Evolutionary conservation across 1,140 invertebrate genomes (phyloP).

Genomic region (Tetragnatha versicolor): DNA sequence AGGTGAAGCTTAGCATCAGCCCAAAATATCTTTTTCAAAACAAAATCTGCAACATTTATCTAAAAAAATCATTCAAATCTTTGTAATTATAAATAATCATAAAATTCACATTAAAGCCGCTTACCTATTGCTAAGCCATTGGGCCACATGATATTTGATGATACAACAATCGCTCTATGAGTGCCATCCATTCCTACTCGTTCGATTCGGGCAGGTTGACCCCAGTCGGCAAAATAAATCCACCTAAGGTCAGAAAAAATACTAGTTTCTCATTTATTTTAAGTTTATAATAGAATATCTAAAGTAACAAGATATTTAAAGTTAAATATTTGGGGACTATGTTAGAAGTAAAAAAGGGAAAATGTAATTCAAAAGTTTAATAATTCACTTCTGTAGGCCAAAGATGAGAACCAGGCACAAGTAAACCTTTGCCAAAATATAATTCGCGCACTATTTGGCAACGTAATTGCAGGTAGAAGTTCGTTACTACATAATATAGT

Average conservation of each 20-base stretch:
- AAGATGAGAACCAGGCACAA: too few species aligned
- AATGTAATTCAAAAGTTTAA: too few species aligned
- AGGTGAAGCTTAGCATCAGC: conserved; percentile 92
- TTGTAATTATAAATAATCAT: too few species aligned
- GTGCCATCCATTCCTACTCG: conserved; percentile 92
- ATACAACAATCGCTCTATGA: conserved; percentile 81
- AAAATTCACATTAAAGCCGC: too few species aligned
- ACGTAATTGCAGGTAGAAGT: too few species aligned
- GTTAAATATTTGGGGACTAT: background rate
- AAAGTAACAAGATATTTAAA: too few species aligned
- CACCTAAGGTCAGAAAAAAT: conserved; percentile 67
- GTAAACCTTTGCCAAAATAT: too few species aligned
- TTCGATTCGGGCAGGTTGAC: conserved; percentile 84
- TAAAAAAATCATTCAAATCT: background rate
- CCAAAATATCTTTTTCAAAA: conserved; percentile 88
- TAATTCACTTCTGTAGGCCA: too few species aligned
- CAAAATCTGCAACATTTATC: conserved; percentile 68
- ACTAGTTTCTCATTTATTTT: too few species aligned
- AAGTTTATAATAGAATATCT: too few species aligned
- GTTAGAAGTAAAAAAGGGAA: background rate
- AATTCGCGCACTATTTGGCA: too few species aligned
- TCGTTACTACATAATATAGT: too few species aligned
- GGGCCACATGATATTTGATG: conserved; percentile 92
- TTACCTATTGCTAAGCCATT: conserved; percentile 83
- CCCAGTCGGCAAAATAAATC: conserved; percentile 99